Base-by-base conservation (phyloP, 2,888 invertebrate species). In the Eupithecia vulgata region DNA sequence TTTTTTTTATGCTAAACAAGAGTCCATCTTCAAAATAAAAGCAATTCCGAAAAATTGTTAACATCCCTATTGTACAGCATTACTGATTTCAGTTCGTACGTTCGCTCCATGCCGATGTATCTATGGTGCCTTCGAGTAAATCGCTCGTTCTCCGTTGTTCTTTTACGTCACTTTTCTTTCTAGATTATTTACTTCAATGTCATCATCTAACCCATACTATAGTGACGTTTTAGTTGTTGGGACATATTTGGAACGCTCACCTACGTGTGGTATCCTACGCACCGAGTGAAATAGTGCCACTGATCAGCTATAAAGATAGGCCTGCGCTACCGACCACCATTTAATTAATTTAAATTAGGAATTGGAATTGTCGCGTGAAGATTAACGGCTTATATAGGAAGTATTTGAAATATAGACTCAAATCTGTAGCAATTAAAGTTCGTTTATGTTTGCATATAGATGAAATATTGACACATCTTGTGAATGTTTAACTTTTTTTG, bases 221-320 rank as follows among this genome's bases (percentile, higher is more conserved):
- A 21, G 57, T 25, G 57, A 25, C 21, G 13, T 12, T 57, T 57
- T 25, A 35, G 34, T 21, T 62, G 15, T 62, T 37, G 62, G 35
- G 15, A 12, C 62, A 57, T 72, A 52, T 69, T 42, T 7, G 62
- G 4, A 37, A 68, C 65, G 70, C 57, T 74, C 74, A 59, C 70
- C 85, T 87, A 86, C 87, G 88, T 86, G 88, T 83, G 86, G 86
- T 80, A 83, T 84, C 84, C 84, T 82, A 85, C 84, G 79, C 82
- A 75, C 80, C 80, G 76, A 78, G 80, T 88, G 85, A 90, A 85
- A 84, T 89, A 90, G 81, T 81, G 79, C 86, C 85, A 72, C 81
- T 12, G 93, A 93, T 93, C 85, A 85, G 81, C 91, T 85, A 90
- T 93, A 91, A 92, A 93, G 93, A 93, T 93, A 91, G 86, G 67